These are phyloP conservation scores for Tokudaia tokunoshimensis DNA, from an alignment of 2,797 vertebrate genomes.

Conservation along the genomic window DNA sequence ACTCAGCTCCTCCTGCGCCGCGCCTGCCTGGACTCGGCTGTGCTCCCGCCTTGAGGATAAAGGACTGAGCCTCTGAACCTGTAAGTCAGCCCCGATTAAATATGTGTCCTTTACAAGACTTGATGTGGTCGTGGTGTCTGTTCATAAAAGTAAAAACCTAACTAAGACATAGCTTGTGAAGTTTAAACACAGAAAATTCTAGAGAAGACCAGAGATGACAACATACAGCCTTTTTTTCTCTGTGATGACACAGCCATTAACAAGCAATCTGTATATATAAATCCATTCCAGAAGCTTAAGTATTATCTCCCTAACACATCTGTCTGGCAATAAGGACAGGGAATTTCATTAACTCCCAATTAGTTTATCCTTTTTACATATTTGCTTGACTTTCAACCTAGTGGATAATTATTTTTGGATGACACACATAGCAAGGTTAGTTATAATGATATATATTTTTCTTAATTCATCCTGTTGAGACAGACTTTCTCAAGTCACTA, in stretches of 20 bases:
- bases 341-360: conserved; percentile 22
- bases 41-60: neutral
- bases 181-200: neutral
- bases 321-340: neutral
- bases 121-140: neutral
- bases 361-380: neutral
- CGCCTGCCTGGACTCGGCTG: neutral
- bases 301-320: neutral
- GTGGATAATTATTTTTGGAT: conserved; percentile 7
- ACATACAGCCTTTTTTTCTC: neutral
- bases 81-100: neutral
- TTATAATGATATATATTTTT: neutral
- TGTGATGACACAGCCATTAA: neutral
- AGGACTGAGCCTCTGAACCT: neutral
- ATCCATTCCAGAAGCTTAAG: neutral
- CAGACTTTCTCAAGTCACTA: neutral
- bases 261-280: neutral
- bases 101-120: neutral
- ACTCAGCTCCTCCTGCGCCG: neutral
- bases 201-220: neutral
- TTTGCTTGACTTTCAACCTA: neutral
- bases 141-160: neutral
- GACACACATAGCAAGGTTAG: neutral
- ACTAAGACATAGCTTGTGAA: neutral
- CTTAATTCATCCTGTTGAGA: conserved; percentile 11